These are phyloP conservation scores for Zaprionus lachaisei DNA, from an alignment of 1,140 invertebrate genomes.

Conservation along the genomic window DNA sequence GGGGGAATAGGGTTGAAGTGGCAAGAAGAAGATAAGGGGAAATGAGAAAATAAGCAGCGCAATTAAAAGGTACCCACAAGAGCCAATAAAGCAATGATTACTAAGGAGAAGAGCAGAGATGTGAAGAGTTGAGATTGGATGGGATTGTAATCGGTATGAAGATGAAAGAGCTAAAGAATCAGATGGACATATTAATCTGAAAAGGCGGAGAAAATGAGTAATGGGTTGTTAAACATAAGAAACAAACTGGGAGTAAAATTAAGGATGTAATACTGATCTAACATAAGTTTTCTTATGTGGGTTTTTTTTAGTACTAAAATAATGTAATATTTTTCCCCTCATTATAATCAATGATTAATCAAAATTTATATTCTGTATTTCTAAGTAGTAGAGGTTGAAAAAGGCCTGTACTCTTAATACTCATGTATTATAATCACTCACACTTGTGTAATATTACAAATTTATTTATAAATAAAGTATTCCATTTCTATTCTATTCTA, in stretches of 20 bases:
- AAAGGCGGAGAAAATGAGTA: neutral
- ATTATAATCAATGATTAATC: no score
- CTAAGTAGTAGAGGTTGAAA: no score
- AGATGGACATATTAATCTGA: neutral
- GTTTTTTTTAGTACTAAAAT: no score
- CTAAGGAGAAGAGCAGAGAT: neutral
- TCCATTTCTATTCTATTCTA: no score
- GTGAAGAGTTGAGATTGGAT: neutral
- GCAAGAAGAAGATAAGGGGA: neutral
- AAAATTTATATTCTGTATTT: no score
- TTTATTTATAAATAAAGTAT: no score
- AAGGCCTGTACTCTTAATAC: no score
- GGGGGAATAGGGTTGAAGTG: neutral
- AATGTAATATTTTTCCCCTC: no score
- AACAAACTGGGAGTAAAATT: neutral
- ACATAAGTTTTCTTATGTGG: no score
- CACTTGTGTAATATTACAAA: no score
- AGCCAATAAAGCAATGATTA: neutral
- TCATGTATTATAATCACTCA: no score
- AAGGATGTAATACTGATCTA: no score
- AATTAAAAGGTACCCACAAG: neutral
- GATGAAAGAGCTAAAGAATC: neutral
- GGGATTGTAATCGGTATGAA: neutral
- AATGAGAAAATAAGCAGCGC: neutral
- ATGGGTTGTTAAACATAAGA: neutral